Conservation (phyloP, 2,888 invertebrate genomes). For the Acanthacorydalis orientalis region DNA sequence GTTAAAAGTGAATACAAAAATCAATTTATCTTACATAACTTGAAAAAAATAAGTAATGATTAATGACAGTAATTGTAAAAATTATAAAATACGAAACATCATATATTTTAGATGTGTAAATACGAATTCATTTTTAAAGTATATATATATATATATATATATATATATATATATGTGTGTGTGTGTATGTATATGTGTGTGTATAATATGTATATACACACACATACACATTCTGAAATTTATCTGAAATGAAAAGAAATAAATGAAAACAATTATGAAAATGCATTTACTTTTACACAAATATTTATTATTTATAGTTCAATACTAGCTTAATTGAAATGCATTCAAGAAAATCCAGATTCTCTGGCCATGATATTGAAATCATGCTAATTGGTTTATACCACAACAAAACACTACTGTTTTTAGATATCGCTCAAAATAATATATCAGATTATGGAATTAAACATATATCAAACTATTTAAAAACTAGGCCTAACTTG, state of each 20-base stretch:
- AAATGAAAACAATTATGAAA: too few relatives aligned
- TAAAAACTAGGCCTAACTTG: conserved; percentile 31
- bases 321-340: conserved; percentile 32
- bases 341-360: conserved; percentile 39
- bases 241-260: too few relatives aligned
- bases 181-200: too few relatives aligned
- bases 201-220: too few relatives aligned
- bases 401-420: conserved; percentile 31
- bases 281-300: too few relatives aligned
- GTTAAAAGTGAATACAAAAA: conserved; percentile 19
- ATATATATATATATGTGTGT: not conserved
- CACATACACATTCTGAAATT: too few relatives aligned
- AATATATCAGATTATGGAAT: conserved; percentile 40
- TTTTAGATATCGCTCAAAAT: conserved; percentile 42
- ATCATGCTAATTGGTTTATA: conserved; percentile 32
- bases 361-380: conserved; percentile 42
- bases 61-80: too few relatives aligned
- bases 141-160: not conserved
- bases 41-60: too few relatives aligned
- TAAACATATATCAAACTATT: conserved; percentile 33
- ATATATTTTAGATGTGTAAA: too few relatives aligned
- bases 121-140: too few relatives aligned
- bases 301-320: conserved; percentile 17
- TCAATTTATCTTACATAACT: not conserved
- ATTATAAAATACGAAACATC: too few relatives aligned